phyloP scores from a whole-genome alignment of 2,113 vertebrate species.

The Chionomys nivalis region DNA sequence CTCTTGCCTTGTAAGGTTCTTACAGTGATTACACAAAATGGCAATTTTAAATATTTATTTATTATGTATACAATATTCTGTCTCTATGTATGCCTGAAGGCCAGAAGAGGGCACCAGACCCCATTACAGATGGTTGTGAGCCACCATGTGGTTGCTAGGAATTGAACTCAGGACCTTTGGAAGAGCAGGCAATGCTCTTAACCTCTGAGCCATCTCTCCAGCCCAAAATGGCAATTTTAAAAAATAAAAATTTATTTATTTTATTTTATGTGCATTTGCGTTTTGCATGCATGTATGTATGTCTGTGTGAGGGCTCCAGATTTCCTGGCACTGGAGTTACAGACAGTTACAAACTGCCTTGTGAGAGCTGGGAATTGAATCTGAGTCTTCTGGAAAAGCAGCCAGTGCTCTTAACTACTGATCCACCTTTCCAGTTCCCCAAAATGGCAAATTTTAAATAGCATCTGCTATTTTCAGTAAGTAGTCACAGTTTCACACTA shows the following conservation, averaged over 20 bases:
- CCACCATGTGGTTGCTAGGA: too few species aligned
- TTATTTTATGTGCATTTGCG: background rate
- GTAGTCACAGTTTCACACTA: background rate
- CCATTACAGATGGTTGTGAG: too few species aligned
- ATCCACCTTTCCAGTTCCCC: background rate
- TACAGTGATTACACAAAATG: background rate
- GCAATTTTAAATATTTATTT: background rate
- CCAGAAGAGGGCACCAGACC: too few species aligned
- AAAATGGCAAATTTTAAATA: background rate
- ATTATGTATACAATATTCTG: too few species aligned
- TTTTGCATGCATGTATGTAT: background rate
- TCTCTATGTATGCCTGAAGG: too few species aligned
- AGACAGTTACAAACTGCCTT: background rate
- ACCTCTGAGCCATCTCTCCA: too few species aligned
- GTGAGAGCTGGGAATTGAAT: background rate
- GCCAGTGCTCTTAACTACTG: background rate
- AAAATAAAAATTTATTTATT: background rate
- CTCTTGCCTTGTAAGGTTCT: conserved; percentile 22
- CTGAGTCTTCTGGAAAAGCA: background rate
- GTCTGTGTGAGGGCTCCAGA: background rate
- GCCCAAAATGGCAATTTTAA: background rate
- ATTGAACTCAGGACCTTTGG: too few species aligned
- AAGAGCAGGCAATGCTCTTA: too few species aligned
- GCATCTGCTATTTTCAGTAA: conserved; percentile 34
- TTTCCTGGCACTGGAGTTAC: background rate